Conservation (phyloP, 2,888 invertebrate species). For the Plebejus anna region DNA sequence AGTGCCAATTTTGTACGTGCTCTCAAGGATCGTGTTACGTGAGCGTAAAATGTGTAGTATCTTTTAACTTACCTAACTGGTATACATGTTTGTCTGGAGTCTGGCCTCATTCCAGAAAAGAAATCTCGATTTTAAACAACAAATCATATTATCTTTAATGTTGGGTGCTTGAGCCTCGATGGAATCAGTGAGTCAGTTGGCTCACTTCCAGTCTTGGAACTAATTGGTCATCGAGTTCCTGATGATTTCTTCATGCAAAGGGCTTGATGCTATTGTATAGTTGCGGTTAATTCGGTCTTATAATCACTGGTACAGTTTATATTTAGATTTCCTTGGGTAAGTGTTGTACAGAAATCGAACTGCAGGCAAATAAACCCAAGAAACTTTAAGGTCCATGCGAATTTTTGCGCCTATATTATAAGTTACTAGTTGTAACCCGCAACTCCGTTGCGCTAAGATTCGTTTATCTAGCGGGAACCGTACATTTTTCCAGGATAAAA, state of each 20-base stretch:
- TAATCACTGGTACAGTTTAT: not conserved
- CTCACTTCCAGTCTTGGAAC: not conserved
- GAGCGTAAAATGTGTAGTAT: not conserved
- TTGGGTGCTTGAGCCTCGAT: not conserved
- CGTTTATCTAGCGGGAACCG: too few species aligned
- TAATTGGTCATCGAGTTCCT: not conserved
- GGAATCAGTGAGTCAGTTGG: not conserved
- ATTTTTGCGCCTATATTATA: too few species aligned
- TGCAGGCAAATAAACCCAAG: not conserved
- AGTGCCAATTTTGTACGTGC: not conserved
- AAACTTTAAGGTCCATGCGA: not conserved
- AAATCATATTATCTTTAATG: slow-evolving; percentile 17
- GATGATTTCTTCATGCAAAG: not conserved
- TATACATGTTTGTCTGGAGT: not conserved
- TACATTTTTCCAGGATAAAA: too few species aligned
- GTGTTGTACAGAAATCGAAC: not conserved
- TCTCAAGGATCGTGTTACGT: not conserved
- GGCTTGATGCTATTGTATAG: not conserved
- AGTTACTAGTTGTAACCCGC: too few species aligned
- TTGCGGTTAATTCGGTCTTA: not conserved
- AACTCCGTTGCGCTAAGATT: too few species aligned
- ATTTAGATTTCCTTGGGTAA: not conserved
- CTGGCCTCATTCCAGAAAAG: slow-evolving; percentile 17
- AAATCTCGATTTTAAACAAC: slow-evolving; percentile 4
- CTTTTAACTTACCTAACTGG: not conserved